Evolutionary conservation across 2,113 vertebrate species (phyloP).

Genomic region (Clarias magur): DNA sequence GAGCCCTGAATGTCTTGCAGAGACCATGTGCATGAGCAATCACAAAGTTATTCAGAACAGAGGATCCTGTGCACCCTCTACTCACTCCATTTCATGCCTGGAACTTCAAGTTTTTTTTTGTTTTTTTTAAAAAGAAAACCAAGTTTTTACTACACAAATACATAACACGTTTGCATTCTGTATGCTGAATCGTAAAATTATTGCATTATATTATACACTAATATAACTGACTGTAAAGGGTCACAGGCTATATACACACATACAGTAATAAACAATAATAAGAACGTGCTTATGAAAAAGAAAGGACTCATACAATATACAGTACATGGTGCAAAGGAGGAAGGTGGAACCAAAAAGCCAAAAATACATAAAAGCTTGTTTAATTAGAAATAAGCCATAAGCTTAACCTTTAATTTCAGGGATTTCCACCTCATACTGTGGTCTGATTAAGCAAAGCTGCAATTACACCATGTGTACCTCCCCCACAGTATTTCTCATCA

Average conservation of each 20-base stretch:
- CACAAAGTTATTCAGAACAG: constrained; percentile 63
- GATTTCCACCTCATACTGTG: constrained; percentile 42
- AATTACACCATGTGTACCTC: constrained; percentile 50
- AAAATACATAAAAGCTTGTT: constrained; percentile 44
- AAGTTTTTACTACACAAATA: neutral
- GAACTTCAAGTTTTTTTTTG: neutral
- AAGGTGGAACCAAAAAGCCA: constrained; percentile 35
- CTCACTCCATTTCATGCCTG: constrained; percentile 32
- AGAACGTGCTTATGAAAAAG: constrained; percentile 28
- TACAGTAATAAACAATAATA: no score
- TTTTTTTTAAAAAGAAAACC: neutral
- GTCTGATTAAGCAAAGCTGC: constrained; percentile 48
- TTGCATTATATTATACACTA: neutral
- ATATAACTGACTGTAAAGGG: neutral
- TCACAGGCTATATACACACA: no score
- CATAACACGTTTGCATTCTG: neutral
- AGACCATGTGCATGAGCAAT: constrained; percentile 65
- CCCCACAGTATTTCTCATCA: constrained; percentile 34
- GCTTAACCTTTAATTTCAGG: constrained; percentile 50
- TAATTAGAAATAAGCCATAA: constrained; percentile 47
- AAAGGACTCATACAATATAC: neutral
- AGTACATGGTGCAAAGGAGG: constrained; percentile 16
- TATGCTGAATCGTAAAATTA: neutral
- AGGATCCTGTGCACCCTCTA: constrained; percentile 28
- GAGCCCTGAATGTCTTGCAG: constrained; percentile 58